These are phyloP conservation scores for Eudemis profundana DNA, from an alignment of 2,888 invertebrate species.

Conservation along the genomic window DNA sequence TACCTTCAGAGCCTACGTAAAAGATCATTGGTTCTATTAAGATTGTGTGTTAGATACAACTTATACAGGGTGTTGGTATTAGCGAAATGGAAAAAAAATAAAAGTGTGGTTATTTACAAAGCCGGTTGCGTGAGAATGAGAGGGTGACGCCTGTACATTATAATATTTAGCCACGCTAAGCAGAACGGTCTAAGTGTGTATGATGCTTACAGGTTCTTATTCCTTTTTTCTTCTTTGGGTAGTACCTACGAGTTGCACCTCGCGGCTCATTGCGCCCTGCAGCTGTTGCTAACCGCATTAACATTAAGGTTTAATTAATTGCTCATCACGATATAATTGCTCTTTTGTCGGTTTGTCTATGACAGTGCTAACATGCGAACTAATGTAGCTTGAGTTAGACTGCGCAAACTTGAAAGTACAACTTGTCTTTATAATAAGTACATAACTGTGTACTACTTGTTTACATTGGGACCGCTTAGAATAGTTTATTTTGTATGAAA, in stretches of 20 bases:
- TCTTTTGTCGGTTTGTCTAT: constrained; percentile 54
- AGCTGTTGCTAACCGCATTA: constrained; percentile 71
- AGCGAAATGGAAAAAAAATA: constrained; percentile 54
- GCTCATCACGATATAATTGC: constrained; percentile 64
- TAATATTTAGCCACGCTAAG: constrained; percentile 51
- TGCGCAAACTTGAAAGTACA: not conserved
- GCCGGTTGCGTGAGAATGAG: constrained; percentile 75
- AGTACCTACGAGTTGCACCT: constrained; percentile 5
- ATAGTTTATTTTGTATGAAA: not conserved
- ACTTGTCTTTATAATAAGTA: constrained; percentile 28
- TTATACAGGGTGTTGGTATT: constrained; percentile 33
- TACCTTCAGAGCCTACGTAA: constrained; percentile 14
- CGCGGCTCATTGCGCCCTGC: constrained; percentile 68
- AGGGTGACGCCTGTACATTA: constrained; percentile 77
- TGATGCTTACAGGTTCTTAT: not conserved
- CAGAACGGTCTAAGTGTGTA: not conserved
- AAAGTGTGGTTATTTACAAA: constrained; percentile 68
- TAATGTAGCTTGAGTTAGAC: constrained; percentile 29
- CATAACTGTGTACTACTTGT: constrained; percentile 1
- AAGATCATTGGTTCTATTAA: constrained; percentile 21
- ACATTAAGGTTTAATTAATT: constrained; percentile 75
- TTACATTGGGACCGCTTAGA: not conserved
- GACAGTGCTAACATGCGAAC: constrained; percentile 44
- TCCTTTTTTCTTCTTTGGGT: not conserved
- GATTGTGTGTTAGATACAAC: constrained; percentile 22